Percentiles rank a stretch among this genome's conserved stretches.
phyloP scores from a whole-genome alignment of 2,888 invertebrate genomes.

The Hybos culiciformis region DNA sequence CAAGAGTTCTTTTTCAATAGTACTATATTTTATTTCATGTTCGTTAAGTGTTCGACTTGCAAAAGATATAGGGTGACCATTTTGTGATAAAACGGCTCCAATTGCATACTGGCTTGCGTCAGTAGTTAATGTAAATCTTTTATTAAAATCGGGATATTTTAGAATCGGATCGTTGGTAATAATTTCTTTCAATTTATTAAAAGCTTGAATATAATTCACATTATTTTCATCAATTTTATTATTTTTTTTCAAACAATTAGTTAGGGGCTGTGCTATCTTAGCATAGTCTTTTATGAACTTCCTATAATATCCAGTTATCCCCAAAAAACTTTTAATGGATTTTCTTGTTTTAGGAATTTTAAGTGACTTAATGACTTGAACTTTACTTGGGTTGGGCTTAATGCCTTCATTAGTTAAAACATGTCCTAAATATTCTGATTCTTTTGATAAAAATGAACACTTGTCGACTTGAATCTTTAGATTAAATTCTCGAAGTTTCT shows the following conservation, averaged over 20 bases:
- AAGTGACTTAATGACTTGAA: conserved; percentile 5
- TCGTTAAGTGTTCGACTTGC: no score
- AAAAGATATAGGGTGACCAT: conserved; percentile 2
- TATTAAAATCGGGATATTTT: conserved; percentile 6
- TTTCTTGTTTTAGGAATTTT: conserved; percentile 7
- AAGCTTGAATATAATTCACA: conserved; percentile 14
- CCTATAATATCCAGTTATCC: conserved; percentile 9
- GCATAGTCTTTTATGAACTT: conserved; percentile 9
- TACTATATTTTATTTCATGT: no score
- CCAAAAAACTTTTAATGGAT: conserved; percentile 10
- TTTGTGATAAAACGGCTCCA: conserved; percentile 2
- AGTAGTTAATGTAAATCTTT: conserved; percentile 1
- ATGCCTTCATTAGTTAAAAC: conserved; percentile 6
- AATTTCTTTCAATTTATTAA: conserved; percentile 8
- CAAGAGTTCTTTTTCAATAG: no score
- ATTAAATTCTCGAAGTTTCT: conserved; percentile 5
- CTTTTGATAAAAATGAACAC: conserved; percentile 6
- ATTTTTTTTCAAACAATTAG: conserved; percentile 3
- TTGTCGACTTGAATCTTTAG: conserved; percentile 9
- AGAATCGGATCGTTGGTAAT: conserved; percentile 7
- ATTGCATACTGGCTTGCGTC: background rate
- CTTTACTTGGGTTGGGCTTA: conserved; percentile 7
- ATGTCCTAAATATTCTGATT: conserved; percentile 8
- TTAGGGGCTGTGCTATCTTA: conserved; percentile 8
- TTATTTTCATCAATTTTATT: conserved; percentile 9